phyloP scores from a whole-genome alignment of 2,797 vertebrate genomes.

The Rhynchonycteris naso region DNA sequence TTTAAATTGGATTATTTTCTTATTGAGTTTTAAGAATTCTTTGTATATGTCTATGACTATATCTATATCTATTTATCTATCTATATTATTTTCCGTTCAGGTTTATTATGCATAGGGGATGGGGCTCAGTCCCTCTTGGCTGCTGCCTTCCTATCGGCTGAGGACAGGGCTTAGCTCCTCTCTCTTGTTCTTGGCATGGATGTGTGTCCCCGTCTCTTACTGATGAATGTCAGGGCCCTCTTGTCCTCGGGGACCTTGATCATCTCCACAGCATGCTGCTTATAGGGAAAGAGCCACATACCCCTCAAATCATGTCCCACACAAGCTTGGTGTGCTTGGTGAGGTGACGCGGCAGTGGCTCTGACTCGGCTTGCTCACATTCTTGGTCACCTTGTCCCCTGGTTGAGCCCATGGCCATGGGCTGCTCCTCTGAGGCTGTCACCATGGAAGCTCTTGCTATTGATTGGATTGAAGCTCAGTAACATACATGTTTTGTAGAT shows the following conservation, averaged over 20 bases:
- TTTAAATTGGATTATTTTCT: not conserved
- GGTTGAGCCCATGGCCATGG: too few species aligned
- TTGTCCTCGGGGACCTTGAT: not conserved
- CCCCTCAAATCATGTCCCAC: too few species aligned
- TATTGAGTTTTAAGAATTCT: slow-evolving; percentile 37
- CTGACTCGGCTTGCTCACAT: too few species aligned
- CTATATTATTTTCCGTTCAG: not conserved
- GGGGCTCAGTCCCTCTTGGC: not conserved
- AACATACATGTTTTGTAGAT: not conserved
- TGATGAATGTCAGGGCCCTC: not conserved
- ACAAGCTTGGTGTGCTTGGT: too few species aligned
- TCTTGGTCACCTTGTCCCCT: too few species aligned
- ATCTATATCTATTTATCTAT: not conserved
- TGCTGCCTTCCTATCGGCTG: not conserved
- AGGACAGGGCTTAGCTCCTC: not conserved
- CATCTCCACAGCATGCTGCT: not conserved
- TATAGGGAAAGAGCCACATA: too few species aligned
- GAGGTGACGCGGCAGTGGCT: too few species aligned
- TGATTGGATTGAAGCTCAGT: too few species aligned
- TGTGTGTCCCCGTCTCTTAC: not conserved
- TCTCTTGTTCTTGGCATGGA: not conserved
- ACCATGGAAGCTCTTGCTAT: too few species aligned
- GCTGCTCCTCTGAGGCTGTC: too few species aligned
- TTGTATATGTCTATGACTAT: not conserved
- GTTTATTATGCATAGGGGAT: not conserved